Percentiles rank a stretch among this genome's conserved stretches.
These are phyloP conservation scores for Nowickia ferox DNA, from an alignment of 2,888 invertebrate genomes.

Conservation along the genomic window DNA sequence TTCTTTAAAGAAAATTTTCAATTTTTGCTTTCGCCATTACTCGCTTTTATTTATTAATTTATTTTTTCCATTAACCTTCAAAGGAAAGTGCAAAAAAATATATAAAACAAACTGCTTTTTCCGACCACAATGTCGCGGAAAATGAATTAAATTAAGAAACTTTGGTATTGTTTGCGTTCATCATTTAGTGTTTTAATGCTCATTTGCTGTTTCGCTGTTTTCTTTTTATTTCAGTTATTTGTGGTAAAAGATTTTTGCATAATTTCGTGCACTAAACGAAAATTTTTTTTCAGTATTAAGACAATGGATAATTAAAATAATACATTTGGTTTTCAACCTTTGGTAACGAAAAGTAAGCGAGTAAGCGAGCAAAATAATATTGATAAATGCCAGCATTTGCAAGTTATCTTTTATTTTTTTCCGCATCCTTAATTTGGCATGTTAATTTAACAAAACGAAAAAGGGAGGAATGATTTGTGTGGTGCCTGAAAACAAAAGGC, in stretches of 20 bases:
- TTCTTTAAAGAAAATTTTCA: neutral
- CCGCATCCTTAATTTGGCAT: neutral
- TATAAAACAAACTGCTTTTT: neutral
- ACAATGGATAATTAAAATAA: conserved; percentile 53
- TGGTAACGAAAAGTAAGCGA: neutral
- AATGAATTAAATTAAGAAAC: conserved; percentile 29
- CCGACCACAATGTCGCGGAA: conserved; percentile 48
- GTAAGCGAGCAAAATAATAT: neutral
- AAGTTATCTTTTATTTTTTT: neutral
- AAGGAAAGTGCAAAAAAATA: neutral
- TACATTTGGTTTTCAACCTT: conserved; percentile 3
- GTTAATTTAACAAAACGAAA: neutral
- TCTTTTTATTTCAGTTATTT: neutral
- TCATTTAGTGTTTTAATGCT: neutral
- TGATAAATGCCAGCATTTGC: neutral
- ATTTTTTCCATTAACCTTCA: conserved; percentile 9
- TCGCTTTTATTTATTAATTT: neutral
- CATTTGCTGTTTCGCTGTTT: neutral
- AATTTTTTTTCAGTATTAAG: neutral
- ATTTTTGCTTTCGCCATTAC: neutral
- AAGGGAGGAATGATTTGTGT: neutral
- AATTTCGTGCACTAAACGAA: conserved; percentile 27
- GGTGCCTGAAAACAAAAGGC: too few relatives aligned
- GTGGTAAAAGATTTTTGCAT: conserved; percentile 29
- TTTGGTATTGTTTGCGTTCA: neutral